Evolutionary conservation across 2,113 vertebrate species (phyloP).

Genomic region (Peromyscus leucopus): DNA sequence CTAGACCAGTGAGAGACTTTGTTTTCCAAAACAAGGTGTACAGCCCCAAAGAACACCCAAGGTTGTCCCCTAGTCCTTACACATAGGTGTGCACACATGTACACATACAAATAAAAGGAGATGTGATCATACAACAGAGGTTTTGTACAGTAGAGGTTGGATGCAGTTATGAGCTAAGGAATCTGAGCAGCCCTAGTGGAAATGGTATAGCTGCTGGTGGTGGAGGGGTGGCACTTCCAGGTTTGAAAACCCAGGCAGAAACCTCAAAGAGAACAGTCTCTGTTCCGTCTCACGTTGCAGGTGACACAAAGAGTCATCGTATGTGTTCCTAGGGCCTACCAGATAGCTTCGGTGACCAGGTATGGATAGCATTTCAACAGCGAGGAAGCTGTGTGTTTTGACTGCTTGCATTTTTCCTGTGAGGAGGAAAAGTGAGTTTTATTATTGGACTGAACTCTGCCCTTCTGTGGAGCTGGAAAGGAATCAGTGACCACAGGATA

Average conservation of each 20-base stretch:
- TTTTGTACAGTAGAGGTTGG: background rate
- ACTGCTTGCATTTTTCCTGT: background rate
- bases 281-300: background rate
- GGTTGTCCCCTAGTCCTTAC: background rate
- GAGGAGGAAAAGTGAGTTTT: background rate
- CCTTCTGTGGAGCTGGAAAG: background rate
- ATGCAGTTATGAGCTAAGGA: background rate
- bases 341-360: fast-evolving
- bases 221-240: too few relatives aligned
- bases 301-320: background rate
- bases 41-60: background rate
- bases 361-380: background rate
- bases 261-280: too few relatives aligned
- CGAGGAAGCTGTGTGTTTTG: background rate
- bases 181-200: background rate
- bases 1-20: background rate
- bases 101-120: background rate
- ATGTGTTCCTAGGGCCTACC: background rate
- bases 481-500: background rate
- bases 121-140: background rate
- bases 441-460: background rate
- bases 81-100: background rate
- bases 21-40: background rate
- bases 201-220: too few relatives aligned
- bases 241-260: background rate